These are phyloP conservation scores for Trichogramma evanescens DNA, from an alignment of 2,888 invertebrate genomes.

Conservation along the genomic window DNA sequence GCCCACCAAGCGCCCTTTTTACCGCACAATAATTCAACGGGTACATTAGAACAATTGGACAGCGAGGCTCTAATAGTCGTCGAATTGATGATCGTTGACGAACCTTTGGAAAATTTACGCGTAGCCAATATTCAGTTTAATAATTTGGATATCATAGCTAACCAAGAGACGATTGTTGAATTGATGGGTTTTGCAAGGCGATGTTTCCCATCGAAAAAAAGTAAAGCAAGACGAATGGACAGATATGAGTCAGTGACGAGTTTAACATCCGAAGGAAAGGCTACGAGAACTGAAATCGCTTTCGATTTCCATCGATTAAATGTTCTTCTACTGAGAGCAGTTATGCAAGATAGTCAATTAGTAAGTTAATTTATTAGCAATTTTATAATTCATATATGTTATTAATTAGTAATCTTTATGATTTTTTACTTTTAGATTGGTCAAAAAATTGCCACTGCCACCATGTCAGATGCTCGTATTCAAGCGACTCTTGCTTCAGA, in stretches of 20 bases:
- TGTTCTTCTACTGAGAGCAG: constrained; percentile 75
- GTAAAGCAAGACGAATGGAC: constrained; percentile 26
- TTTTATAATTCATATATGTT: neutral
- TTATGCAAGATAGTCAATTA: constrained; percentile 63
- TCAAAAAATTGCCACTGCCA: constrained; percentile 88
- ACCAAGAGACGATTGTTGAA: constrained; percentile 92
- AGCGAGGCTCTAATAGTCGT: constrained; percentile 71
- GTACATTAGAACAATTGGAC: constrained; percentile 46
- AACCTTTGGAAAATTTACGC: constrained; percentile 47
- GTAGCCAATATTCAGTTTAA: constrained; percentile 88
- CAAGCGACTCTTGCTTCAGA: constrained; percentile 69
- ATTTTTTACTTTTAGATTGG: constrained; percentile 45
- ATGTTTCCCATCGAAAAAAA: constrained; percentile 51
- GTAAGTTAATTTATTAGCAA: constrained; percentile 34
- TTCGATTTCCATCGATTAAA: constrained; percentile 91
- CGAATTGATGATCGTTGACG: constrained; percentile 69
- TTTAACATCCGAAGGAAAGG: constrained; percentile 29
- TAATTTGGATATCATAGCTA: constrained; percentile 89
- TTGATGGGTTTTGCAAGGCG: constrained; percentile 80
- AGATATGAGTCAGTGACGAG: constrained; percentile 37
- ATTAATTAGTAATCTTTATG: neutral
- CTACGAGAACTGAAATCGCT: constrained; percentile 68
- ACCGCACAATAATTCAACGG: constrained; percentile 34
- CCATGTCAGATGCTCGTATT: constrained; percentile 83
- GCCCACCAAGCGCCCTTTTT: constrained; percentile 35